Percentiles rank a stretch among this genome's conserved stretches.
phyloP scores from a whole-genome alignment of 1,140 invertebrate species.

The Diorhabda carinulata region DNA sequence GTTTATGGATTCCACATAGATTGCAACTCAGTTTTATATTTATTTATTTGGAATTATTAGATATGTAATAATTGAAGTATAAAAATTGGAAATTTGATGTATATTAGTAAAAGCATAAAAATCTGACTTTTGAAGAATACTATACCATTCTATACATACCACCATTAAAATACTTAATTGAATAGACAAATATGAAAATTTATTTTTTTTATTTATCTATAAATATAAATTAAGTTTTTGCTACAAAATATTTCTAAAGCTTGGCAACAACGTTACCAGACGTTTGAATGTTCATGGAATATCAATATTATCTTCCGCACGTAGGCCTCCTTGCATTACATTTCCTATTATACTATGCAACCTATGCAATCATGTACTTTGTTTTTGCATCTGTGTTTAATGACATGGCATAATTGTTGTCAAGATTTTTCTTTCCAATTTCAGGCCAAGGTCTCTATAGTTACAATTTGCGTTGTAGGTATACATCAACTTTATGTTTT shows the following conservation, averaged over 20 bases:
- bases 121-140: neutral
- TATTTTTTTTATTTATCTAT: neutral
- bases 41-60: no score
- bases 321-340: slow-evolving; percentile 28
- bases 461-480: no score
- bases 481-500: slow-evolving; percentile 4
- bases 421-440: slow-evolving; percentile 16
- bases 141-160: neutral
- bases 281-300: neutral
- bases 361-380: slow-evolving; percentile 20
- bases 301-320: slow-evolving; percentile 39
- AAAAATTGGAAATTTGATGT: no score
- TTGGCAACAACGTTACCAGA: neutral
- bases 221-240: neutral
- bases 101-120: no score
- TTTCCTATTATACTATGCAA: slow-evolving; percentile 18
- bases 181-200: neutral
- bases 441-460: slow-evolving; percentile 13
- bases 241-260: neutral
- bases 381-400: slow-evolving; percentile 14
- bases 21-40: no score
- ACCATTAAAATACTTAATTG: neutral
- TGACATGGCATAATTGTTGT: slow-evolving; percentile 15
- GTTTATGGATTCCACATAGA: no score
- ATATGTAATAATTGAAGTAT: no score